Base-by-base conservation (phyloP, 2,888 invertebrate species). In the Acanthococcus lagerstroemiae region DNA sequence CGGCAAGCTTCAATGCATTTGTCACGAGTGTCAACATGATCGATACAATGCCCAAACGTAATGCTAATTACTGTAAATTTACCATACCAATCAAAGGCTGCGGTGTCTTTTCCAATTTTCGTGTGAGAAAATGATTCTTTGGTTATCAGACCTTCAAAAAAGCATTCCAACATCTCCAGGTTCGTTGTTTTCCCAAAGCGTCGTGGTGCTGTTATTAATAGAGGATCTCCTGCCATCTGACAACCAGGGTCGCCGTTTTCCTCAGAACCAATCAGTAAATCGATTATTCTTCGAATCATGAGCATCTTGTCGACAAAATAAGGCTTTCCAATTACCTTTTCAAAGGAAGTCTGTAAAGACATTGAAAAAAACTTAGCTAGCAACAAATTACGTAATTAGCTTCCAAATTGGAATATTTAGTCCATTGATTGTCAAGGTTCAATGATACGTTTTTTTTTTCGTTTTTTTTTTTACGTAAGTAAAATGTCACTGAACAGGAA, bases 251-350 rank as follows among this genome's bases (percentile, higher is more conserved):
- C n/a, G n/a, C 6, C 48, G 6, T 48, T 48, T 19, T 48, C 19
- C 48, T 15, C 12, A 48, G 48, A 48, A 7, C 19, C 15, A 17
- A 17, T 48, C 19, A 48, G 48, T 48, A 48, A 7, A 48, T 48
- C 19, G 48, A 48, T 19, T 48, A 48, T 48, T 48, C n/a, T 48
- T 48, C 48, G n/a, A 48, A 48, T 48, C 48, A 48, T 48, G n/a
- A 7, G 17, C n/a, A n/a, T 48, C 48, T 48, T 48, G 19, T 48
- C 48, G 19, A 48, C 19, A 48, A 48, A 48, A 17, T 48, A 30
- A 9, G 37, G 15, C 15, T 30, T 30, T 30, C 7, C 15, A 30
- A 15, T 30, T 30, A 30, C 15, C 6, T 9, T 6, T 30, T 30
- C 7, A 30, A 30, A 30, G 37, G 37, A 30, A 6, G 37, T 30